Evolutionary conservation across 2,888 invertebrate genomes (phyloP), one percentile per base, ranked within the genome.

Genomic region (Amphipoea oculea): DNA sequence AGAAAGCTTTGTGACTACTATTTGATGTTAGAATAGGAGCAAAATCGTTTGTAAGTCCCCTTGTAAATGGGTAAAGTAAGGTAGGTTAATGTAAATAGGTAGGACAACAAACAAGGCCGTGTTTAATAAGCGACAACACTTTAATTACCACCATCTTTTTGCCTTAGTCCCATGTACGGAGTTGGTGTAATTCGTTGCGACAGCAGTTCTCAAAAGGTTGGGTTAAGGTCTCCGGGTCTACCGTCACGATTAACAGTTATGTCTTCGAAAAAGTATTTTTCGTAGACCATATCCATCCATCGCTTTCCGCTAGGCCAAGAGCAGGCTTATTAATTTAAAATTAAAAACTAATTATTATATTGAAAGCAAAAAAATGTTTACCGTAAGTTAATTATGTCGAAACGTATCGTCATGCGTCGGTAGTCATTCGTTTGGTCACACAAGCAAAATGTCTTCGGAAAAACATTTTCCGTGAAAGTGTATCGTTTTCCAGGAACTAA

Each of bases 401-500:
- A 40, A 68, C 2, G 4, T 51, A 62, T 12, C 9, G 3, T n/a
- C 6, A 65, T 2, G 42, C 17, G 14, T 42, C 20, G 0, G 4
- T 45, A 1, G 17, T 79, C 20, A 45, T 70, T 54, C 14, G 4
- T 63, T 68, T 68, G 6, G 1, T 36, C 14, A 40, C 66, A 62
- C 66, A 85, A 70, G 66, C 36, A 80, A 71, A 5, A 57, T 29
- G 4, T 57, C 11, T 54, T 45, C 29, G 29, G 23, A 57, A 79
- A 45, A 80, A 20, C 23, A 79, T 71, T 45, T 80, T 62, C 81
- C 17, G 29, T 51, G 51, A 54, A 84, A 80, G 66, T 80, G 66
- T 54, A 81, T 75, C 76, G 73, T 69, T 69, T 75, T 60, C 63
- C 57, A 29, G 51, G 54, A 68, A 70, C 54, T 73, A 70, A 36